phyloP scores from a whole-genome alignment of 2,113 vertebrate genomes.

The Piprites chloris region DNA sequence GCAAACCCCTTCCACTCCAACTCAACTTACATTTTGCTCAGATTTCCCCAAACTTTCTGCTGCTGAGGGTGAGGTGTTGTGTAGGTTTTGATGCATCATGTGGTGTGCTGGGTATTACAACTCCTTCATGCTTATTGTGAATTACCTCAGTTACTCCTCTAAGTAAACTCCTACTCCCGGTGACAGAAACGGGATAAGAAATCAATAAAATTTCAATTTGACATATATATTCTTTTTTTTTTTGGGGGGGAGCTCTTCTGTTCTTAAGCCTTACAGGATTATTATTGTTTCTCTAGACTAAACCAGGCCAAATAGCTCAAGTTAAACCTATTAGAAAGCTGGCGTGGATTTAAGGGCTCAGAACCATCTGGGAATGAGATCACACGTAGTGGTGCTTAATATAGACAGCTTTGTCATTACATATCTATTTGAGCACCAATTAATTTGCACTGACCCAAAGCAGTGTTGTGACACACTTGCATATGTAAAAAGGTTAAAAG shows the following conservation, averaged over 20 bases:
- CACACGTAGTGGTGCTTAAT: conserved; percentile 52
- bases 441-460: conserved; percentile 37
- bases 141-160: background rate
- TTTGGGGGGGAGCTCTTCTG: background rate
- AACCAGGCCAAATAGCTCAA: conserved; percentile 65
- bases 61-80: background rate
- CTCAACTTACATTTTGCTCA: background rate
- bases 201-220: background rate
- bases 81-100: background rate
- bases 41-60: background rate
- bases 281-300: conserved; percentile 56
- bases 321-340: conserved; percentile 69
- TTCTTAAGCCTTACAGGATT: conserved; percentile 29
- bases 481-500: conserved; percentile 7
- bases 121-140: background rate
- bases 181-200: background rate
- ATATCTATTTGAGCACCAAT: conserved; percentile 43
- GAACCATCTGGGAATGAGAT: conserved; percentile 68
- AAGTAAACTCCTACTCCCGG: background rate
- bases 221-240: background rate
- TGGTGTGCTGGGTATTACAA: background rate
- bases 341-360: conserved; percentile 57
- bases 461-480: conserved; percentile 30
- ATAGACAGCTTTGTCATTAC: conserved; percentile 64
- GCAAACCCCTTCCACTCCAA: background rate